phyloP scores from a whole-genome alignment of 1,140 invertebrate genomes.

The Gonatopus flavifemur region DNA sequence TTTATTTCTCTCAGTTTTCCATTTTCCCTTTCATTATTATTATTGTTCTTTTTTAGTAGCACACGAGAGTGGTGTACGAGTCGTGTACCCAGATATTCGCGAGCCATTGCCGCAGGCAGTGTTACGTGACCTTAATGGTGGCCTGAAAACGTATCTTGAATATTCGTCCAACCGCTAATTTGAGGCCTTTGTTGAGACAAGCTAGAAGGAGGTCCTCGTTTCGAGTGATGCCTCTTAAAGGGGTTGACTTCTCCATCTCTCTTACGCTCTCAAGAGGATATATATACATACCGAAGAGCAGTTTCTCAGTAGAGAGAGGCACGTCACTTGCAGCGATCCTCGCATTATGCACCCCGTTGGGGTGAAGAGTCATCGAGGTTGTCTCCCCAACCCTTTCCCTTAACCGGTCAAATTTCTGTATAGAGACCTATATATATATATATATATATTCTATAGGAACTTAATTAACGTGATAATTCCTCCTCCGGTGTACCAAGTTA shows the following conservation, averaged over 20 bases:
- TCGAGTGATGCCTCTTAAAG: conserved; percentile 1
- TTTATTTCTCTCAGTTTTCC: too few species aligned
- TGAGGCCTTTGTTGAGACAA: conserved; percentile 35
- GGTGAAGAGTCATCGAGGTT: not conserved
- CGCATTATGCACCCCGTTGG: conserved; percentile 13
- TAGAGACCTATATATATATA: too few species aligned
- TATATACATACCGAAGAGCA: not conserved
- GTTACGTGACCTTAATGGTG: conserved; percentile 20
- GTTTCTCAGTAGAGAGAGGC: not conserved
- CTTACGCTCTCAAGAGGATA: not conserved
- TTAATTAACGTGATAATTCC: conserved; percentile 38
- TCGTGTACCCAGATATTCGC: too few species aligned
- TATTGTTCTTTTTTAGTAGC: too few species aligned
- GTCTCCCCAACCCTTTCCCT: not conserved
- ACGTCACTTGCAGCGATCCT: conserved; percentile 14
- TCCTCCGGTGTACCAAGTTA: not conserved
- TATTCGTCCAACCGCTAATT: conserved; percentile 29
- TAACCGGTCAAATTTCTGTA: conserved; percentile 23
- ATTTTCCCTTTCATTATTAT: too few species aligned
- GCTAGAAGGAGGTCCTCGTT: conserved; percentile 14
- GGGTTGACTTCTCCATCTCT: not conserved
- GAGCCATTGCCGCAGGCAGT: conserved; percentile 3
- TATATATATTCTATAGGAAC: too few species aligned
- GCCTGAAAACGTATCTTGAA: conserved; percentile 13
- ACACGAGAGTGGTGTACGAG: too few species aligned